phyloP scores from a whole-genome alignment of 2,113 vertebrate species.

The Nannospalax galili region DNA sequence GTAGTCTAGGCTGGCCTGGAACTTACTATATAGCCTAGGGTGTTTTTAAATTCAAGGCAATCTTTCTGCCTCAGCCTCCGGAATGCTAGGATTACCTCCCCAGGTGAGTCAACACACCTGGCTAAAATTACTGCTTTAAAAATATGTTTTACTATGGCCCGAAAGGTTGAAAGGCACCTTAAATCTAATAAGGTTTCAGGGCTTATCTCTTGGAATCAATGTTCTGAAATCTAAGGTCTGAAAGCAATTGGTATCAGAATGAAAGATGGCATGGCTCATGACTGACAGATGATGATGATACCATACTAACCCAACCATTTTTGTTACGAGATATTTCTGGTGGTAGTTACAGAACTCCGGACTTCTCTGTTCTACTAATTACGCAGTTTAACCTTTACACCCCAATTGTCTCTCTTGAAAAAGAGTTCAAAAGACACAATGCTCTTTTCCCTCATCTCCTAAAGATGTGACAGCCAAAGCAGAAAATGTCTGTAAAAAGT shows the following conservation, averaged over 20 bases:
- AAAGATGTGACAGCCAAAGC: conserved; percentile 30
- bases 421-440: background rate
- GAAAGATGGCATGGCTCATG: conserved; percentile 3
- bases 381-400: background rate
- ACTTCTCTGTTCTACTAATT: background rate
- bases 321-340: background rate
- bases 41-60: background rate
- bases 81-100: background rate
- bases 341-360: background rate
- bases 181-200: conserved; percentile 7
- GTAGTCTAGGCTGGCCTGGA: background rate
- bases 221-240: background rate
- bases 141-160: background rate
- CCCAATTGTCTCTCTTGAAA: background rate
- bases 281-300: background rate
- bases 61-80: background rate
- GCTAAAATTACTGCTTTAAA: background rate
- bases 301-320: background rate
- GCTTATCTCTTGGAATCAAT: background rate
- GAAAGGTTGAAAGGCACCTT: conserved; percentile 23
- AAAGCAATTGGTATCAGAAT: background rate
- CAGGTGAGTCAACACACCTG: background rate
- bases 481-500: background rate
- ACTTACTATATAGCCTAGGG: background rate
- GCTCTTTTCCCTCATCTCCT: background rate